Conservation (phyloP, 2,797 vertebrate genomes). For the Squalus acanthias region DNA sequence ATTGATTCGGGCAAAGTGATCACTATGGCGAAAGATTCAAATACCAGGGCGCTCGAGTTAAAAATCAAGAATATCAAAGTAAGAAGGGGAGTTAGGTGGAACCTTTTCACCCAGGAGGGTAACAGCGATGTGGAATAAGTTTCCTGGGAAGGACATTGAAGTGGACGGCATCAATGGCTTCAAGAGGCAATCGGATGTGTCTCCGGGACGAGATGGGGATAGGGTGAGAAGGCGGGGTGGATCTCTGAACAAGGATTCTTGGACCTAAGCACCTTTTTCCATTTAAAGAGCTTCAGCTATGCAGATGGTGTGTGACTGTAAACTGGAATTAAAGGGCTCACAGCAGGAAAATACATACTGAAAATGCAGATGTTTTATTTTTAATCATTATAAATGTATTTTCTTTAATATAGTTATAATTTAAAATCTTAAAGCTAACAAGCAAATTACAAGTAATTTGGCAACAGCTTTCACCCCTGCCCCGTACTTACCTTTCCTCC, state of each 20-base stretch:
- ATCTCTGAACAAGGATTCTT: neutral
- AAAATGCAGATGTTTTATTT: slow-evolving; percentile 28
- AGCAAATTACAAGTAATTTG: neutral
- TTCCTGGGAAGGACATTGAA: neutral
- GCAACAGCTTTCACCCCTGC: neutral
- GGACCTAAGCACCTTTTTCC: neutral
- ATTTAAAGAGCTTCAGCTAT: neutral
- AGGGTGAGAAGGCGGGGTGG: neutral
- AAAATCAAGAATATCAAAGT: neutral
- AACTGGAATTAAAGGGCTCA: neutral
- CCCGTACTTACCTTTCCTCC: slow-evolving; percentile 78
- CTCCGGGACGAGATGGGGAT: no score
- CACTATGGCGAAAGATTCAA: neutral
- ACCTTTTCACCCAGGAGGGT: neutral
- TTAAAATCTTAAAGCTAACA: neutral
- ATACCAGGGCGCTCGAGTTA: neutral
- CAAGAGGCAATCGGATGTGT: neutral
- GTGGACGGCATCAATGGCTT: neutral
- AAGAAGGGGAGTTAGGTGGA: neutral
- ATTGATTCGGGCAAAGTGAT: neutral
- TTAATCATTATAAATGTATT: neutral
- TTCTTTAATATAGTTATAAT: neutral
- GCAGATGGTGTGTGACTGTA: neutral
- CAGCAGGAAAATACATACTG: neutral
- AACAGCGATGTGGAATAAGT: neutral